These are phyloP conservation scores for Leptarthrus brevirostris DNA, from an alignment of 2,888 invertebrate genomes.

Conservation along the genomic window DNA sequence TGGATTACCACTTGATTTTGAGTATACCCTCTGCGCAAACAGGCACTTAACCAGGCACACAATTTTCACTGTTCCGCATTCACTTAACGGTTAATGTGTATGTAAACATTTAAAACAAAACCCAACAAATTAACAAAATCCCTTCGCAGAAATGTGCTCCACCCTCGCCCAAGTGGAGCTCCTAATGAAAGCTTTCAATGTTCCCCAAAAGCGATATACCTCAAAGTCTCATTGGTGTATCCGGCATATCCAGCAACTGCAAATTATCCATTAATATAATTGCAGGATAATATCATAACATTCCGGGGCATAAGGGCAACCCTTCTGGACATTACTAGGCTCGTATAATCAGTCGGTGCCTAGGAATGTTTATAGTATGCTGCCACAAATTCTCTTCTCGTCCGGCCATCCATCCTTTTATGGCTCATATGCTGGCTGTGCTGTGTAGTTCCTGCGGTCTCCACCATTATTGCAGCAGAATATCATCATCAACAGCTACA, in stretches of 20 bases:
- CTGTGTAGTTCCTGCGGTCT: constrained; percentile 23
- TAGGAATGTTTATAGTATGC: constrained; percentile 1
- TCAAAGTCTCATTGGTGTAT: constrained; percentile 41
- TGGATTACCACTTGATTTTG: constrained; percentile 39
- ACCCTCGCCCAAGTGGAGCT: background rate
- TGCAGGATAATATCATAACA: constrained; percentile 51
- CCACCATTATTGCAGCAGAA: constrained; percentile 41
- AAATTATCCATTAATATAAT: constrained; percentile 50
- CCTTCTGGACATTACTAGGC: constrained; percentile 37
- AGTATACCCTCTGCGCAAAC: constrained; percentile 18
- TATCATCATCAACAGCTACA: constrained; percentile 43
- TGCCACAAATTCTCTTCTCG: constrained; percentile 1
- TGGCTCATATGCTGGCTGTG: constrained; percentile 13
- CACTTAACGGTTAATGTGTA: constrained; percentile 37
- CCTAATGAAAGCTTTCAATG: constrained; percentile 8
- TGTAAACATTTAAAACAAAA: constrained; percentile 42
- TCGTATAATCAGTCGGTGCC: constrained; percentile 30
- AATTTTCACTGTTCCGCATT: constrained; percentile 21
- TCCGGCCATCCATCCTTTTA: constrained; percentile 8
- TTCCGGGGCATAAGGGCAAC: constrained; percentile 36
- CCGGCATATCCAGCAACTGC: constrained; percentile 32
- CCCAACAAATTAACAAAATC: constrained; percentile 42
- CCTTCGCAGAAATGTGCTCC: constrained; percentile 6
- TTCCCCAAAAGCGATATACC: constrained; percentile 10
- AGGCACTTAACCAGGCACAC: constrained; percentile 27